phyloP scores from a whole-genome alignment of 2,888 invertebrate genomes.

The Trissonchulus sp. region DNA sequence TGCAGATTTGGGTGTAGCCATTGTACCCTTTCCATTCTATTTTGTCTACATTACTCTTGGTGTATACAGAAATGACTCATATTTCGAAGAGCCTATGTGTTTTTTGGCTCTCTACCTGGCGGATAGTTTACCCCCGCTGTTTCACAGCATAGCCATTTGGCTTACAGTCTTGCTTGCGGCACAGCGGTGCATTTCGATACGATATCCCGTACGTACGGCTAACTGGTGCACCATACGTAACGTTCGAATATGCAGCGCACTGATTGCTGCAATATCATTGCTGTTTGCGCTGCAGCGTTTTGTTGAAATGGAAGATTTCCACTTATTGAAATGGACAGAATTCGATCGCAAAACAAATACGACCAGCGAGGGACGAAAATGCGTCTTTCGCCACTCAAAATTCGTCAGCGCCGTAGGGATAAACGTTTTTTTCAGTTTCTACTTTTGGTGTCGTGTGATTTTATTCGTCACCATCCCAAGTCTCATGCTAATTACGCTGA shows the following conservation, averaged over 20 bases:
- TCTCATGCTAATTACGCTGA: constrained; percentile 76
- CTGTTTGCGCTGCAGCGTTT: constrained; percentile 73
- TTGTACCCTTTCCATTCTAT: constrained; percentile 78
- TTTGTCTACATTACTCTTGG: constrained; percentile 53
- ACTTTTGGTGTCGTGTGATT: constrained; percentile 71
- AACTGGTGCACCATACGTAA: constrained; percentile 64
- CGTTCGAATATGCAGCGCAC: constrained; percentile 62
- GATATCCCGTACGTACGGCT: constrained; percentile 77
- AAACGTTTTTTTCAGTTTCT: constrained; percentile 68
- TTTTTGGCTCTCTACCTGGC: constrained; percentile 15
- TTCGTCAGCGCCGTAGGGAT: constrained; percentile 42
- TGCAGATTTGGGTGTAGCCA: constrained; percentile 81
- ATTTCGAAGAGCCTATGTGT: constrained; percentile 20
- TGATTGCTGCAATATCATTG: constrained; percentile 69
- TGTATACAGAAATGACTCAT: constrained; percentile 36
- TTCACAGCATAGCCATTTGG: constrained; percentile 88
- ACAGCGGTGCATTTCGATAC: constrained; percentile 86
- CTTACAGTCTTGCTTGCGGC: constrained; percentile 77
- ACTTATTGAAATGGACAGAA: not conserved
- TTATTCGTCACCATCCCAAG: constrained; percentile 89
- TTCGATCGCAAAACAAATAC: not conserved
- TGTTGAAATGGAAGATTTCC: constrained; percentile 61
- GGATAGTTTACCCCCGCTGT: constrained; percentile 60
- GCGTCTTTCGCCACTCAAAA: constrained; percentile 28
- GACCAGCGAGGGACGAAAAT: not conserved